phyloP scores from a whole-genome alignment of 2,113 vertebrate genomes.

The Otocyon megalotis region DNA sequence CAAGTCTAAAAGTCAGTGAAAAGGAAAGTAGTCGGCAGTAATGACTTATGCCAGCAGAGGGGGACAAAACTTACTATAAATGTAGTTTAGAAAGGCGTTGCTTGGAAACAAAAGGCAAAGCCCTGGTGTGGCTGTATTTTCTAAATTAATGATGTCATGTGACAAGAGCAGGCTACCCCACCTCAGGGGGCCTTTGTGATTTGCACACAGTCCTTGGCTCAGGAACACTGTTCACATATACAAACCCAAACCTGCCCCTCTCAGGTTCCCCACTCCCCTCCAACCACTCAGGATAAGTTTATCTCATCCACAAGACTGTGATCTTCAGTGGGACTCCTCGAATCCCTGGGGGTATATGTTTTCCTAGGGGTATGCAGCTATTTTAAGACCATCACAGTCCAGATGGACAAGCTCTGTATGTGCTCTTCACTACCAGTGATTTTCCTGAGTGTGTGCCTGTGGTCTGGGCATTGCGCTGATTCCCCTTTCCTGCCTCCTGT shows the following conservation, averaged over 20 bases:
- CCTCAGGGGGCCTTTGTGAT: not conserved
- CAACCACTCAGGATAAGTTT: not conserved
- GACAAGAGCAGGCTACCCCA: not conserved
- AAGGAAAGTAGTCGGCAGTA: not conserved
- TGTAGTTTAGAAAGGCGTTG: constrained; percentile 13
- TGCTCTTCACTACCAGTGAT: not conserved
- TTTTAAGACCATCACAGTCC: not conserved
- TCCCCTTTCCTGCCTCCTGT: no score
- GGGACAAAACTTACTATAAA: constrained; percentile 41
- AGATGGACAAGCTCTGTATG: not conserved
- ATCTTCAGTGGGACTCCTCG: not conserved
- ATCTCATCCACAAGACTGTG: no score
- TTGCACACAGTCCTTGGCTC: not conserved
- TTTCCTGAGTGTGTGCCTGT: not conserved
- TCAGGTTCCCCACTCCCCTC: accelerated
- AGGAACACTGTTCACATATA: not conserved
- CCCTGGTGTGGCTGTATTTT: not conserved
- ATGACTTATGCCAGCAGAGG: constrained; percentile 53
- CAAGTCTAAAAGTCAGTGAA: not conserved
- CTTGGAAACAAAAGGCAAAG: constrained; percentile 72
- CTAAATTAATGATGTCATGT: not conserved
- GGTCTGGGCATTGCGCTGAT: accelerated
- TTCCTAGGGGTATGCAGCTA: not conserved
- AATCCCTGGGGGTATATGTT: not conserved
- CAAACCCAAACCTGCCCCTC: not conserved